Evolutionary conservation across 2,888 invertebrate species (phyloP).

Genomic region (Strigamia transsilvanica): DNA sequence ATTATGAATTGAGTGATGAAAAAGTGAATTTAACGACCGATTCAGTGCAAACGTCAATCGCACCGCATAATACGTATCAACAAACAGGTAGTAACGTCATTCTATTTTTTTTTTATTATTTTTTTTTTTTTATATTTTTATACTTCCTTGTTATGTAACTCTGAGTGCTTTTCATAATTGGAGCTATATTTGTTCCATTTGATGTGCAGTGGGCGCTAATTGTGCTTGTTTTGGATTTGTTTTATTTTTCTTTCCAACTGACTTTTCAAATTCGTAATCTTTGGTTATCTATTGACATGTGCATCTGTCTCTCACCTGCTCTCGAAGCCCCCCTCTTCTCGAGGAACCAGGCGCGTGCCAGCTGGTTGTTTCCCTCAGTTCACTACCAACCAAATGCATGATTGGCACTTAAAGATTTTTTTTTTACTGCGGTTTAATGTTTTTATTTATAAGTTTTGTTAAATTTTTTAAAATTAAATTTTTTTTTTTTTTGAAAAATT

Average conservation of each 20-base stretch:
- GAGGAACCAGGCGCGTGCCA: slow-evolving; percentile 18
- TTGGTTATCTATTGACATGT: slow-evolving; percentile 29
- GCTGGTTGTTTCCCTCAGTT: neutral
- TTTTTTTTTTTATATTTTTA: neutral
- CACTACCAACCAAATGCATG: neutral
- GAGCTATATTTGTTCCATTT: neutral
- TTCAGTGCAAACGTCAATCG: slow-evolving; percentile 20
- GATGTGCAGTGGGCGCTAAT: neutral
- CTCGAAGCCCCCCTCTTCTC: neutral
- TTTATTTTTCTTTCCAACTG: neutral
- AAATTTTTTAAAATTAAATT: neutral
- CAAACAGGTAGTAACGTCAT: slow-evolving; percentile 21
- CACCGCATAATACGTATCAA: neutral
- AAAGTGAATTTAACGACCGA: neutral
- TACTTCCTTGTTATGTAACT: neutral
- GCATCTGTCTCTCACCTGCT: slow-evolving; percentile 47
- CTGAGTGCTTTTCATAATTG: neutral
- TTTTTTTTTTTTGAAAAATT: neutral
- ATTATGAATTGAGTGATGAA: neutral
- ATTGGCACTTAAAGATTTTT: slow-evolving; percentile 10
- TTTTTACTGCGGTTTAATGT: neutral
- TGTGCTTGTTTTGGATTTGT: neutral
- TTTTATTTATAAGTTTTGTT: neutral
- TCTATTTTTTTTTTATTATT: neutral
- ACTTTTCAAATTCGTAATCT: slow-evolving; percentile 11